Percentiles rank a stretch among this genome's conserved stretches.
Evolutionary conservation across 2,888 invertebrate genomes (phyloP).

Genomic region (Chamaedrilus cognettii): DNA sequence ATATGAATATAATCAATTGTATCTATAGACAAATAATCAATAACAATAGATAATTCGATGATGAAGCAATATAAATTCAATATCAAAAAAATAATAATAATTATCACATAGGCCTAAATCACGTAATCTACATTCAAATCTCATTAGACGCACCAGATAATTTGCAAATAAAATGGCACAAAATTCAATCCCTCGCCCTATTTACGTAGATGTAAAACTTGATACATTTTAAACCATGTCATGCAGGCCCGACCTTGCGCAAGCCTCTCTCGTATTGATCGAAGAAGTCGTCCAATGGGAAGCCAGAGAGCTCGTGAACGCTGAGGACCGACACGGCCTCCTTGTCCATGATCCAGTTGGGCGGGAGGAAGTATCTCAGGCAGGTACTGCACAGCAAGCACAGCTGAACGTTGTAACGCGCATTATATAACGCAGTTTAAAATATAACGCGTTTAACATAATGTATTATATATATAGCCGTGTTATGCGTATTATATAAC

Average conservation of each 20-base stretch:
- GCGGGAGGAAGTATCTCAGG: constrained; percentile 58
- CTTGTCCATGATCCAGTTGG: constrained; percentile 59
- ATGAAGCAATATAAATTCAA: no score
- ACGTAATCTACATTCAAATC: no score
- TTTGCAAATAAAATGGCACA: no score
- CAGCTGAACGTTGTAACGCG: background rate
- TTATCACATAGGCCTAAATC: no score
- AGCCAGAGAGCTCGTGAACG: constrained; percentile 52
- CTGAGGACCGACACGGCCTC: constrained; percentile 55
- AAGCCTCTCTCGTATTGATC: constrained; percentile 59
- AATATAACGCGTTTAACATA: background rate
- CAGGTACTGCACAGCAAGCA: constrained; percentile 48
- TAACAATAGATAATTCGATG: no score
- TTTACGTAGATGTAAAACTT: no score
- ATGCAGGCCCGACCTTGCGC: constrained; percentile 49
- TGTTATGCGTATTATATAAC: background rate
- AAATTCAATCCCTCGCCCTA: no score
- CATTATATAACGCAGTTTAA: background rate
- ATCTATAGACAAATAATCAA: no score
- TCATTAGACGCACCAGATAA: no score
- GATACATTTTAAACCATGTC: no score
- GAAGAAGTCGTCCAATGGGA: constrained; percentile 59
- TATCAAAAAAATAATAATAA: no score
- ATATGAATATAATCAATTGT: no score
- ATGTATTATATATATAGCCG: background rate